Percentiles rank a stretch among this genome's conserved stretches.
phyloP scores from a whole-genome alignment of 2,888 invertebrate species.

The Steinernema hermaphroditum region DNA sequence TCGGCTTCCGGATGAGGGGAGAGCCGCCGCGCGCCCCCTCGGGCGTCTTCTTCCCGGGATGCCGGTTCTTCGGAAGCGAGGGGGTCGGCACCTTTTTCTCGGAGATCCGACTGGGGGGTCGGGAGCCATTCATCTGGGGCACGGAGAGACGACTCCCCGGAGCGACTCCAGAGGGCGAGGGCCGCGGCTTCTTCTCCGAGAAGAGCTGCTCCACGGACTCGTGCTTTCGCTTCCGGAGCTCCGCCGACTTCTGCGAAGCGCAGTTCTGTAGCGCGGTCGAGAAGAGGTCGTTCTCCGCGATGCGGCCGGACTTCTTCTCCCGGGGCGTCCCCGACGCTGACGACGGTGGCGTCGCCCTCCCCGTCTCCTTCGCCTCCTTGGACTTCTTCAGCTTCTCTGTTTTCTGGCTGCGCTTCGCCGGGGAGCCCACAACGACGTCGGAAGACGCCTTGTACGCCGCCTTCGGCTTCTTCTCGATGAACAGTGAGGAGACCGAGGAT shows the following conservation, averaged over 20 bases:
- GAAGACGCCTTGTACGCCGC: background rate
- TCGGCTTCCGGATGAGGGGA: background rate
- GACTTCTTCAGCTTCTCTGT: background rate
- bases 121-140: background rate
- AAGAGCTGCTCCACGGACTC: slow-evolving; percentile 1
- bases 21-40: background rate
- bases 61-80: background rate
- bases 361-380: background rate
- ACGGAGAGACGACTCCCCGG: background rate
- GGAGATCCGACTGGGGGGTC: background rate
- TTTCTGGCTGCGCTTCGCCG: background rate
- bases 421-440: background rate
- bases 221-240: background rate
- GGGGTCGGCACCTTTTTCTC: background rate
- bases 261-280: slow-evolving; percentile 3
- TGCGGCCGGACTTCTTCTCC: background rate
- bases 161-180: too few relatives aligned
- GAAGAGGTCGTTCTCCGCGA: slow-evolving; percentile 2
- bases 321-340: background rate
- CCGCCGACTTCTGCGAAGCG: background rate
- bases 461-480: background rate
- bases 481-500: background rate
- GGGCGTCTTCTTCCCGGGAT: slow-evolving; percentile 6
- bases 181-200: background rate
- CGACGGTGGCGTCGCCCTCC: background rate